These are phyloP conservation scores for Acanthis flammea DNA, from an alignment of 2,797 vertebrate genomes.

Conservation along the genomic window DNA sequence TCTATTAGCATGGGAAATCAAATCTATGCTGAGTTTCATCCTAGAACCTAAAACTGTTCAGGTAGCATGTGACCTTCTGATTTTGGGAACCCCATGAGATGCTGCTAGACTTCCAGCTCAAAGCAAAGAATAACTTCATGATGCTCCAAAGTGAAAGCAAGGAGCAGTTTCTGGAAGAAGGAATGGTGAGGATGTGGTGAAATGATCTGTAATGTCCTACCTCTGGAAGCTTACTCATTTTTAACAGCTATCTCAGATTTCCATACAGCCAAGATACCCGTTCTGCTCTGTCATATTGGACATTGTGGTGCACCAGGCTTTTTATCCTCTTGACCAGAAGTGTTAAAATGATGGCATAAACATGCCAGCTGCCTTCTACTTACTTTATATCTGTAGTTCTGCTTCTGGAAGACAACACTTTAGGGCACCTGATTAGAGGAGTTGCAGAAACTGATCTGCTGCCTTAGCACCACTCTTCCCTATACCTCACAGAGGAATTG, in stretches of 20 bases:
- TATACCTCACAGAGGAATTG: background rate
- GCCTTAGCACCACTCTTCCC: background rate
- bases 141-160: background rate
- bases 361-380: background rate
- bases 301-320: background rate
- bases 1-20: background rate
- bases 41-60: background rate
- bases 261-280: background rate
- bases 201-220: background rate
- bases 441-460: background rate
- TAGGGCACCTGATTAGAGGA: background rate
- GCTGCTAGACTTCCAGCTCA: background rate
- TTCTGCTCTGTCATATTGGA: background rate
- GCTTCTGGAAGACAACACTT: background rate
- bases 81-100: background rate
- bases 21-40: background rate
- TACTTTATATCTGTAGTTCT: background rate
- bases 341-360: background rate
- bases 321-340: background rate
- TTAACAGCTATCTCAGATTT: background rate
- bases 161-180: background rate
- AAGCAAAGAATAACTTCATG: background rate
- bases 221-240: background rate
- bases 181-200: background rate
- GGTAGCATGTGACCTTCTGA: background rate